A percentile compares a stretch with the other conserved stretches of the same genome.
Conservation (phyloP, 64 coral and sea anemone species). For the Stichodactyla mertensii region DNA sequence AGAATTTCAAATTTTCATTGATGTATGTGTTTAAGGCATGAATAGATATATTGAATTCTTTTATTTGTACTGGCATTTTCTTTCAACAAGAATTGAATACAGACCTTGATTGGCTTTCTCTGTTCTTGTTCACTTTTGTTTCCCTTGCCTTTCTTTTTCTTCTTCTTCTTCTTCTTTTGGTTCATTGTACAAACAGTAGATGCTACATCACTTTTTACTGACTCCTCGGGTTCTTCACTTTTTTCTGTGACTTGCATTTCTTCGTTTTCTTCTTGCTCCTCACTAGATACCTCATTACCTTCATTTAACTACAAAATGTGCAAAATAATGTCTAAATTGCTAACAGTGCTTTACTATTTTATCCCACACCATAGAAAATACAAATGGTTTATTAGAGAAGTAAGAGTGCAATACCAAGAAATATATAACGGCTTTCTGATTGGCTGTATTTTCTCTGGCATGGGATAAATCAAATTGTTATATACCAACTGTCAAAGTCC, state of each 20-base stretch:
- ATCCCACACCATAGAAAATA: too few relatives aligned
- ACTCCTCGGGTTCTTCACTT: neutral
- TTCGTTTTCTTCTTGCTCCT: conserved; percentile 6
- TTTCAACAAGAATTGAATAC: neutral
- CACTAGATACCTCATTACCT: neutral
- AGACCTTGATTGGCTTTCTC: neutral
- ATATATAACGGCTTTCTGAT: too few relatives aligned
- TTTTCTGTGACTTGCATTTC: neutral
- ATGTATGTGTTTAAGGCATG: neutral
- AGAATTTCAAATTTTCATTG: too few relatives aligned
- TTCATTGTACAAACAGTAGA: neutral
- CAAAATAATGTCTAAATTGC: too few relatives aligned
- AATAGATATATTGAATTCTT: neutral
- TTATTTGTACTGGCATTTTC: too few relatives aligned
- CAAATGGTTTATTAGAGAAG: too few relatives aligned
- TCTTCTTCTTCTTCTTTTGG: conserved; percentile 1
- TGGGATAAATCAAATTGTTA: too few relatives aligned
- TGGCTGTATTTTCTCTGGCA: too few relatives aligned
- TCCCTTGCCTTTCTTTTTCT: conserved; percentile 2
- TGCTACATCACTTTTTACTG: neutral
- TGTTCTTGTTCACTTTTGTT: neutral
- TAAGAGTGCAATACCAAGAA: too few relatives aligned
- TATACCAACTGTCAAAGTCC: too few relatives aligned
- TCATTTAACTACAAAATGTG: neutral
- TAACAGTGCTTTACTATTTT: too few relatives aligned